Conservation (phyloP, 2,888 invertebrate genomes). For the Chironomus tentans region DNA sequence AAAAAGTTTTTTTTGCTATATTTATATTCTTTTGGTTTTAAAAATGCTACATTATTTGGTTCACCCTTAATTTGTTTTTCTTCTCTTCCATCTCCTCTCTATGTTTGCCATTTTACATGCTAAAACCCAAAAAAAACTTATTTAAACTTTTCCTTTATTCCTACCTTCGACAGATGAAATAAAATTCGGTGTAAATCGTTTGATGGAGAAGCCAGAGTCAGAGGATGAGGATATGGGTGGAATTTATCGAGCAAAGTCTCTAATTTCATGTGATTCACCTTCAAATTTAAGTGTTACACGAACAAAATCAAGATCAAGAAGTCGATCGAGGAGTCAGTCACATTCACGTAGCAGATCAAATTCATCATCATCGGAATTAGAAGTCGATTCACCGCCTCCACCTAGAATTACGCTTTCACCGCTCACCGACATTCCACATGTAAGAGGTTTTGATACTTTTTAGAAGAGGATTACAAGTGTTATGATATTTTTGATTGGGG, state of each 20-base stretch:
- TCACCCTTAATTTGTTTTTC: constrained; percentile 39
- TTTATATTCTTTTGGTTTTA: not conserved
- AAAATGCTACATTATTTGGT: constrained; percentile 1
- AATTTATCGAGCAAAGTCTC: constrained; percentile 30
- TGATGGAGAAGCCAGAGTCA: constrained; percentile 54
- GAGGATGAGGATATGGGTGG: constrained; percentile 51
- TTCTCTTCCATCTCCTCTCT: constrained; percentile 31
- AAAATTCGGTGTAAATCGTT: constrained; percentile 73
- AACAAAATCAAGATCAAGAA: constrained; percentile 33
- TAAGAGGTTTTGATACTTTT: not conserved
- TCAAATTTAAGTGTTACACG: constrained; percentile 24
- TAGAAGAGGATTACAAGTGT: constrained; percentile 33
- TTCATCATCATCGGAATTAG: constrained; percentile 52
- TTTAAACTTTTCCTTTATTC: constrained; percentile 32
- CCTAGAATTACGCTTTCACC: constrained; percentile 37
- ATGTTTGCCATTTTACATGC: not conserved
- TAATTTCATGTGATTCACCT: constrained; percentile 23
- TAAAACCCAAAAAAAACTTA: not conserved
- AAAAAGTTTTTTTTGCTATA: constrained; percentile 29
- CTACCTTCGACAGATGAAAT: constrained; percentile 58
- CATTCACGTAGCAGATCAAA: constrained; percentile 35
- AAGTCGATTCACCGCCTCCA: constrained; percentile 66
- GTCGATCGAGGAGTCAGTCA: constrained; percentile 38
- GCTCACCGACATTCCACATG: constrained; percentile 35
- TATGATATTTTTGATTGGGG: too few relatives aligned